Conservation (phyloP, 2,888 invertebrate species). For the Clepsis dumicolana region DNA sequence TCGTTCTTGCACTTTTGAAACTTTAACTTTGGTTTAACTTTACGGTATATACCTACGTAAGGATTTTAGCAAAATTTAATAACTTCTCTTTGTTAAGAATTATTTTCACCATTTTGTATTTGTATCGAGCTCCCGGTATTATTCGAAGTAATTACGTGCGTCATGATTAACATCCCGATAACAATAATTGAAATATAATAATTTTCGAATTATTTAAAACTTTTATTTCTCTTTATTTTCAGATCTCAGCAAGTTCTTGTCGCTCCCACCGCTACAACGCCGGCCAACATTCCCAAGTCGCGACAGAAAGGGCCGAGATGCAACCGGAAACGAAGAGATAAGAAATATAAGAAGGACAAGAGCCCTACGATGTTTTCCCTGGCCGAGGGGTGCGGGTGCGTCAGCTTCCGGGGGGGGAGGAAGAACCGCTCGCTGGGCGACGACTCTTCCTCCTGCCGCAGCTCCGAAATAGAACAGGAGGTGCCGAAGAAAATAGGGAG, state of each 20-base stretch:
- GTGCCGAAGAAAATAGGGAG: slow-evolving; percentile 74
- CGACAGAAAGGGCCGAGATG: slow-evolving; percentile 77
- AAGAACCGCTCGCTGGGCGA: slow-evolving; percentile 75
- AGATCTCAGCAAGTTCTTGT: slow-evolving; percentile 46
- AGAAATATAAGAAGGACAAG: slow-evolving; percentile 75
- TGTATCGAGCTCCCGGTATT: too few species aligned
- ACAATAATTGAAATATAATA: too few species aligned
- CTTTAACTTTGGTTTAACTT: neutral
- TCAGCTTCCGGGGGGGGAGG: slow-evolving; percentile 74
- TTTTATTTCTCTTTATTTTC: slow-evolving; percentile 46
- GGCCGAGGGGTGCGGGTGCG: slow-evolving; percentile 81
- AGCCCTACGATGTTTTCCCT: slow-evolving; percentile 82
- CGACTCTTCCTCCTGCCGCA: slow-evolving; percentile 80
- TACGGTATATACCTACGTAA: neutral
- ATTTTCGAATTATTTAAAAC: too few species aligned
- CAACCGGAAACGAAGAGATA: slow-evolving; percentile 82
- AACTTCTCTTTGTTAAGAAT: too few species aligned
- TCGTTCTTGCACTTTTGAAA: neutral
- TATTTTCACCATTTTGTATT: too few species aligned
- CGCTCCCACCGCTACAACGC: slow-evolving; percentile 37
- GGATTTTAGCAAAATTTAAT: neutral
- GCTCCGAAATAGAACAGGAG: slow-evolving; percentile 83
- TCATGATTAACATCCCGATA: too few species aligned
- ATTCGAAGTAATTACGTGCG: too few species aligned
- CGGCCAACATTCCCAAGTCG: slow-evolving; percentile 75